These are phyloP conservation scores for Syrista parreyssii DNA, from an alignment of 2,888 invertebrate species.

Conservation along the genomic window DNA sequence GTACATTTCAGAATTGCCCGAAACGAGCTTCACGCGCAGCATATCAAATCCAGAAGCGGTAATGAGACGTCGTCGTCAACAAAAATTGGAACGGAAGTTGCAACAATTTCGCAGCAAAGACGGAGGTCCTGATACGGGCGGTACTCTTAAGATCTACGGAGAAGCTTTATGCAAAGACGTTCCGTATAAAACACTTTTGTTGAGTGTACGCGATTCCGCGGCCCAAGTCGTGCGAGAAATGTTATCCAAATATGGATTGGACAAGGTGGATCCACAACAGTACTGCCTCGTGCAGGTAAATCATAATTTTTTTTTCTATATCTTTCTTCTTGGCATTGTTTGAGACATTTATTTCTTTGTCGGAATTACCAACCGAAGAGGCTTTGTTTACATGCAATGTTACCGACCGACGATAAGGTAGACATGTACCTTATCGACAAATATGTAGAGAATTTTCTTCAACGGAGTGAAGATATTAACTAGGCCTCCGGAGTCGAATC, in stretches of 20 bases:
- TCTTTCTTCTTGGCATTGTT: neutral
- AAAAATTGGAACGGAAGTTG: conserved; percentile 95
- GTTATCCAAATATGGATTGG: conserved; percentile 95
- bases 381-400: too few relatives aligned
- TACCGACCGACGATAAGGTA: neutral
- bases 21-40: conserved; percentile 97
- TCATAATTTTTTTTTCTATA: neutral
- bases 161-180: conserved; percentile 96
- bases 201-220: conserved; percentile 93
- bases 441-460: neutral
- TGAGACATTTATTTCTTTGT: neutral
- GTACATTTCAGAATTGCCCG: conserved; percentile 83
- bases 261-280: conserved; percentile 88
- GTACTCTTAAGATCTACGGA: conserved; percentile 94
- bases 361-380: neutral
- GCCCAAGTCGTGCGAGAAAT: conserved; percentile 95
- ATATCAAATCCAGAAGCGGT: conserved; percentile 99
- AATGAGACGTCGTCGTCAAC: conserved; percentile 95
- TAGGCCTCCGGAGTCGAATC: neutral
- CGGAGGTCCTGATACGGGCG: conserved; percentile 94
- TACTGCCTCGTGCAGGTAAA: conserved; percentile 95
- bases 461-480: neutral
- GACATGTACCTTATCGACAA: neutral
- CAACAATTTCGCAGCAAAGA: conserved; percentile 96
- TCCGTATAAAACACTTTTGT: conserved; percentile 96